Base-by-base conservation (phyloP, 2,113 vertebrate genomes). In the Ochotona princeps region DNA sequence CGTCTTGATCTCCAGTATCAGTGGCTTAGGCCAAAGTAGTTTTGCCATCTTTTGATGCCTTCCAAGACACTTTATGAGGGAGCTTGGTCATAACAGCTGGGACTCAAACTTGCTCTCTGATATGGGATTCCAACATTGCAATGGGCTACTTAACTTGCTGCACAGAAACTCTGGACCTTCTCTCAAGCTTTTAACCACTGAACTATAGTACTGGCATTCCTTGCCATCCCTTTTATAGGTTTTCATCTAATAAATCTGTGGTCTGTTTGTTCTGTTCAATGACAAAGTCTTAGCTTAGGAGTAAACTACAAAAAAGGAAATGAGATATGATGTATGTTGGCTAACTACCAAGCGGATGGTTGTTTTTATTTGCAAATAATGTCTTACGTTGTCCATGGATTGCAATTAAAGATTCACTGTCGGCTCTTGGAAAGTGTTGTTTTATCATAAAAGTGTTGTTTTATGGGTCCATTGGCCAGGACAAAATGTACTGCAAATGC, bases 371-470 rank as follows among this genome's bases (percentile, higher is more conserved):
- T 82, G 66, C 92, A 79, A 75, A 51, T n/a, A 80, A 20, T 89
- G 61, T n/a, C 80, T 28, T 51, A 93, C 70, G 44, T 96, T 95
- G 95, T 74, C 63, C 95, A 0, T 96, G 82, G 5, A n/a, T 90
- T 97, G 96, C 91, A 96, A 93, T 97, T 96, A 96, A 94, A 83
- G 89, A 28, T 51, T 91, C 85, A 38, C 86, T 95, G 30, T 92
- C 72, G 85, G 60, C 61, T 70, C 73, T 96, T 87, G 83, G 89
- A 35, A 89, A 85, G 79, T 75, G 69, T 72, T 87, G 11, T 63
- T 32, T 91, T 95, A 76, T 88, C 67, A 1, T 85, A 89, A 35
- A 89, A 85, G 79, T 75, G 69, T 72, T 87, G 11, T 63, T 32
- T 91, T 95, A 76, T 88, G 78, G 87, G 74, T 83, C 88, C 61